Evolutionary conservation across 2,888 invertebrate genomes (phyloP).

Genomic region (Diabrotica balteata): DNA sequence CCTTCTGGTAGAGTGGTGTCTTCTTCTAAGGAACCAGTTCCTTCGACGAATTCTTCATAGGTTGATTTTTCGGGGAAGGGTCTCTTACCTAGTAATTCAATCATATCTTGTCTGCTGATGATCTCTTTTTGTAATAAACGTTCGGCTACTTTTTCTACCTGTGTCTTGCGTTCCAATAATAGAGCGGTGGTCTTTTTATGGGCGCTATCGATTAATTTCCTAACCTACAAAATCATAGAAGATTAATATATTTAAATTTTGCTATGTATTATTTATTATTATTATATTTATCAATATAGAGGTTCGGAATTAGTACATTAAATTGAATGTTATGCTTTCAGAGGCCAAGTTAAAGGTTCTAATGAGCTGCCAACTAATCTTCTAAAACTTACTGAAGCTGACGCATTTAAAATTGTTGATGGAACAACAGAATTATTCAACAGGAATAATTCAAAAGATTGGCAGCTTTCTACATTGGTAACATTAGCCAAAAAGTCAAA

Average conservation of each 20-base stretch:
- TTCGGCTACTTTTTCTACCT: slow-evolving; percentile 89
- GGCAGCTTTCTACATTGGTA: too few species aligned
- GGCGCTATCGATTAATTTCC: slow-evolving; percentile 77
- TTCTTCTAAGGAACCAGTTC: slow-evolving; percentile 97
- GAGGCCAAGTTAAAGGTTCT: neutral
- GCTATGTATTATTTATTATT: too few species aligned
- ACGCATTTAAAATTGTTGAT: too few species aligned
- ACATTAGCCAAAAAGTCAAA: too few species aligned
- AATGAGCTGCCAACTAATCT: slow-evolving; percentile 61
- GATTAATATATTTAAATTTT: neutral
- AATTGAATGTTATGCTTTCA: too few species aligned
- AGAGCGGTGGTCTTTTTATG: slow-evolving; percentile 82
- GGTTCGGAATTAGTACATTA: too few species aligned
- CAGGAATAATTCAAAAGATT: too few species aligned
- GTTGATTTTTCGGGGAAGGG: slow-evolving; percentile 99
- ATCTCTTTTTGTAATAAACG: slow-evolving; percentile 93
- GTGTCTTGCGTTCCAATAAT: slow-evolving; percentile 78
- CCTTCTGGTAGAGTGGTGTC: slow-evolving; percentile 95
- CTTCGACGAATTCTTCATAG: slow-evolving; percentile 99
- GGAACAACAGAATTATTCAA: too few species aligned
- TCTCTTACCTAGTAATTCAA: slow-evolving; percentile 79
- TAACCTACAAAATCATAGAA: slow-evolving; percentile 41
- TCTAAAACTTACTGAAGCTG: too few species aligned
- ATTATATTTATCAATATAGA: too few species aligned
- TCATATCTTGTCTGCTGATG: slow-evolving; percentile 95